A percentile compares a stretch with the other conserved stretches of the same genome.
These are phyloP conservation scores for Rhopalosiphum nymphaeae DNA, from an alignment of 2,888 invertebrate species.

Conservation along the genomic window DNA sequence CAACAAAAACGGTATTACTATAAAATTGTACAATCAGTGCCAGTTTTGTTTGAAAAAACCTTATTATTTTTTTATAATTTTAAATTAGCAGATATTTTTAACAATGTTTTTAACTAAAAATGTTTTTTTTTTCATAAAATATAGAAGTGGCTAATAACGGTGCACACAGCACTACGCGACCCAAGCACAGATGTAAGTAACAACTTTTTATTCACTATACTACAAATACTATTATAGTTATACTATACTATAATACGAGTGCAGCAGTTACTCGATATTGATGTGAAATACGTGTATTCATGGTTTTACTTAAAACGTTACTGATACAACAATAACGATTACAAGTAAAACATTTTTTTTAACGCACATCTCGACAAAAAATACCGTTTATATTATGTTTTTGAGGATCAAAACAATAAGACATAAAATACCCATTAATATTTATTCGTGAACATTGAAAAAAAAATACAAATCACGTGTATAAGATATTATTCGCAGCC, in stretches of 20 bases:
- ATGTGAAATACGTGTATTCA: conserved; percentile 21
- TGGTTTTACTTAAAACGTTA: not conserved
- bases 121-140: conserved; percentile 33
- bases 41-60: not conserved
- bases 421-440: not conserved
- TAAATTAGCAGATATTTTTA: not conserved
- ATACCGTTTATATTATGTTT: not conserved
- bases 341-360: not conserved
- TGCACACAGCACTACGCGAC: conserved; percentile 42
- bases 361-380: not conserved
- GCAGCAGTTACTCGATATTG: not conserved
- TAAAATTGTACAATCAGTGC: not conserved
- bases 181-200: conserved; percentile 60
- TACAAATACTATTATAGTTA: not conserved
- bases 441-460: not conserved
- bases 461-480: not conserved
- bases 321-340: not conserved
- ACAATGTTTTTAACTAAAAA: conserved; percentile 18
- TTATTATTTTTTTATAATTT: not conserved
- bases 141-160: conserved; percentile 56
- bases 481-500: not conserved
- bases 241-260: not conserved
- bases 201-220: conserved; percentile 34
- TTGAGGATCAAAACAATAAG: not conserved
- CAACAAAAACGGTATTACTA: not conserved